These are phyloP conservation scores for Burhinus oedicnemus DNA, from an alignment of 2,113 vertebrate species.

Conservation along the genomic window DNA sequence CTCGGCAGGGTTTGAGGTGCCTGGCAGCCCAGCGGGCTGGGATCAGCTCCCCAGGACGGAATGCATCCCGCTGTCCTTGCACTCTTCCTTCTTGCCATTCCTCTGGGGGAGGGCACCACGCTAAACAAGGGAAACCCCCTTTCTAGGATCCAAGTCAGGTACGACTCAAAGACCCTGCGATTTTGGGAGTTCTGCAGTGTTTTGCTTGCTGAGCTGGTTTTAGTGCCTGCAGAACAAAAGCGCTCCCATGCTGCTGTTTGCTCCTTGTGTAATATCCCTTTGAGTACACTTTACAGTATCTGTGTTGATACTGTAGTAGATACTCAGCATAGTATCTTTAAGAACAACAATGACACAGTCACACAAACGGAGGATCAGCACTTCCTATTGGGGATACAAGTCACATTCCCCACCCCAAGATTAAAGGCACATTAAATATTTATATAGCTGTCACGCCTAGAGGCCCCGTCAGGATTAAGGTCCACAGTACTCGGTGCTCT, in stretches of 20 bases:
- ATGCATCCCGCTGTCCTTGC: rapidly evolving
- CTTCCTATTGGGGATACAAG: neutral
- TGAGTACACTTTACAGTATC: neutral
- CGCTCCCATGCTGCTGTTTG: neutral
- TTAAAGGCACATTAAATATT: constrained; percentile 53
- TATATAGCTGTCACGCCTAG: constrained; percentile 1
- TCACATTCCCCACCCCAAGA: neutral
- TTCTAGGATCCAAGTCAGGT: neutral
- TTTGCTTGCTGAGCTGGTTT: neutral
- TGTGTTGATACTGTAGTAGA: neutral
- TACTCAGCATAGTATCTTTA: neutral
- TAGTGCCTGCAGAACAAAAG: neutral
- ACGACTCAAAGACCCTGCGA: rapidly evolving
- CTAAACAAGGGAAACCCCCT: neutral
- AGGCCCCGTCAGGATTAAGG: neutral
- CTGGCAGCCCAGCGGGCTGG: neutral
- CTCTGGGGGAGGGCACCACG: rapidly evolving
- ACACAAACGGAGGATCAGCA: neutral
- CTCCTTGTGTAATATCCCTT: neutral
- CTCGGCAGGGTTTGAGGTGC: neutral
- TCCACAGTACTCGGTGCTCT: neutral
- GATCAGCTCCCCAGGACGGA: neutral
- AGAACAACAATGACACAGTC: neutral
- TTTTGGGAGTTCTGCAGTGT: neutral
- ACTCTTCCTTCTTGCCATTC: neutral